phyloP scores from a whole-genome alignment of 2,797 vertebrate species.

The Pangasius larnaudii region DNA sequence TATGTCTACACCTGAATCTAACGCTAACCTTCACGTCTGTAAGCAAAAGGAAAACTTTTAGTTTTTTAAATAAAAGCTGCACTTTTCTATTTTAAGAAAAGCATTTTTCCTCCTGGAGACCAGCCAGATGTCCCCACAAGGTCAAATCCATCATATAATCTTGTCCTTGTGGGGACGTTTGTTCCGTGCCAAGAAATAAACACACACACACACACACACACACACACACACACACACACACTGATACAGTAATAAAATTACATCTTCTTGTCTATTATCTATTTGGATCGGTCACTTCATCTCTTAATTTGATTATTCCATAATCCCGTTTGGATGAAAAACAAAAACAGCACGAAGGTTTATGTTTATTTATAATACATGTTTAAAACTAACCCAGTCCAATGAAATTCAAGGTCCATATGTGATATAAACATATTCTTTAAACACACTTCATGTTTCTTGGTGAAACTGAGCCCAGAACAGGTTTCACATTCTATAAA shows the following conservation, averaged over 20 bases:
- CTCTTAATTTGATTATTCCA: not conserved
- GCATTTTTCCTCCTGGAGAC: not conserved
- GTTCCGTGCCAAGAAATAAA: not conserved
- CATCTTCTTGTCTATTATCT: not conserved
- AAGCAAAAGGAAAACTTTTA: not conserved
- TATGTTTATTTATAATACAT: not conserved
- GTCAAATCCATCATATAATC: not conserved
- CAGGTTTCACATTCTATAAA: not conserved
- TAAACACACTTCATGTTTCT: not conserved
- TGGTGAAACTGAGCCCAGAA: not conserved
- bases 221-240: slow-evolving; percentile 17
- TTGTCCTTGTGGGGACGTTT: not conserved
- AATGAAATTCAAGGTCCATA: not conserved
- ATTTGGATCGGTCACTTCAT: not conserved
- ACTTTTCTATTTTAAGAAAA: not conserved
- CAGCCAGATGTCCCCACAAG: not conserved
- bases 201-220: slow-evolving; percentile 9
- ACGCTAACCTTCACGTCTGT: not conserved
- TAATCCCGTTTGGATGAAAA: not conserved
- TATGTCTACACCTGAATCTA: not conserved
- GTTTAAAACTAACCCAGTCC: not conserved
- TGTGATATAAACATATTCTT: not conserved
- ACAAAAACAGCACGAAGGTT: not conserved
- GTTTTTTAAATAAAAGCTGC: not conserved
- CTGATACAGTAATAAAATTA: too few relatives aligned